Base-by-base conservation (phyloP, 2,888 invertebrate genomes). In the Trilocha varians region DNA sequence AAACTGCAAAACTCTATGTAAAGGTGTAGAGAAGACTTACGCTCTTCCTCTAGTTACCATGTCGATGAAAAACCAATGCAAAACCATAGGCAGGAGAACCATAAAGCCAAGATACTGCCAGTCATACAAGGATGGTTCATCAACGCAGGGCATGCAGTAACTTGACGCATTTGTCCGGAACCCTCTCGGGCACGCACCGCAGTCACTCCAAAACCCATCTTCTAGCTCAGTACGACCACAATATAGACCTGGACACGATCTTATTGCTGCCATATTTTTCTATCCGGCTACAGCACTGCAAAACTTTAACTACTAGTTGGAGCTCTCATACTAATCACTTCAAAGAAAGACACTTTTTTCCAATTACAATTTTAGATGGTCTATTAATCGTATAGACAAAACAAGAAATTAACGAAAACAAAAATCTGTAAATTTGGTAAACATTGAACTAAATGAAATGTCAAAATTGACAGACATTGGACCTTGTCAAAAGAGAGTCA, bases 61-160 rank as follows among this genome's bases (percentile, higher is more conserved):
- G 69, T 98, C 97, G 41, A 98, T 97, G 62, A 94, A 96, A 68
- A 95, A 95, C 90, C 95, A 95, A 74, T 98, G 97, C 42, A 98
- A 80, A 36, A 97, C 91, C 34, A 98, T 78, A 0, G 97, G 94
- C 35, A 97, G 70, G 13, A 98, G 74, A 0, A 93, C 95, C 95
- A 98, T 97, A 65, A 98, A 99, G 1, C 96, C 95, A 15, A 98
- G 89, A 70, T 96, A 97, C 36, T 98, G 88, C 94, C 96, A 97
- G 61, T 98, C 98, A 64, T 98, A 98, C 34, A 95, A 88, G 11
- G 90, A 87, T 0, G 96, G 93, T 32, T 87, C 86, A 41, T 93
- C 91, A 1, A 88, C 87, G 63, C 98, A 98, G 2, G 89, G 89
- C 13, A 87, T 76, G 67, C 98, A 97, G 34, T 92, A 90, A 42